phyloP scores from a whole-genome alignment of 1,140 invertebrate species.

The Drosophila kepulauana region DNA sequence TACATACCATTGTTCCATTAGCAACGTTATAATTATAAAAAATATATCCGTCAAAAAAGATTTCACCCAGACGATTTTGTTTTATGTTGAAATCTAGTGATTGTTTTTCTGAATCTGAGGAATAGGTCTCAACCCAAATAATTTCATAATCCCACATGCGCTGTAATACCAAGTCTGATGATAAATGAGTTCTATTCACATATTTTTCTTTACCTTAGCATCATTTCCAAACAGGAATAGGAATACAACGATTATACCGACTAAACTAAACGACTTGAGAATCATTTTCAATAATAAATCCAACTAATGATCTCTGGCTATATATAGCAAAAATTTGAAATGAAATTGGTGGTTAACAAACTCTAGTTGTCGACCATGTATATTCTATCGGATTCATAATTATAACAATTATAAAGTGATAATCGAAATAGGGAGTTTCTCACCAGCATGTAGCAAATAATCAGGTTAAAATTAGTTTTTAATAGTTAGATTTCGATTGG shows the following conservation, averaged over 20 bases:
- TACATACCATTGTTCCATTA: conserved; percentile 42
- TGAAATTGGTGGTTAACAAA: not conserved
- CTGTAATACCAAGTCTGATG: conserved; percentile 10
- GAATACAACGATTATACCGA: not conserved
- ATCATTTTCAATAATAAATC: not conserved
- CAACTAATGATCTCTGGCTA: not conserved
- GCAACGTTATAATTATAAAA: conserved; percentile 30
- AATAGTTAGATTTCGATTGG: too few species aligned
- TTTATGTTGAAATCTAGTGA: conserved; percentile 5
- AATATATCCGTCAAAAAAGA: conserved; percentile 17
- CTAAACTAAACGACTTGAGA: not conserved
- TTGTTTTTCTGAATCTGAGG: conserved; percentile 30
- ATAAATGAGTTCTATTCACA: too few species aligned
- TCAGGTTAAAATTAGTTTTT: too few species aligned
- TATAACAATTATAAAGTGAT: not conserved
- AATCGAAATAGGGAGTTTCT: too few species aligned
- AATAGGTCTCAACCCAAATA: conserved; percentile 5
- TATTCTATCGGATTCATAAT: not conserved
- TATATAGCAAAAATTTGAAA: not conserved
- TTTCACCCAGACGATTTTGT: conserved; percentile 34
- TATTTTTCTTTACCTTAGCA: conserved; percentile 30
- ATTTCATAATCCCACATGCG: conserved; percentile 68
- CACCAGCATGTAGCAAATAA: too few species aligned
- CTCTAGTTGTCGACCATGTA: not conserved
- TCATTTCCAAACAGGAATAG: not conserved